Evolutionary conservation across 2,113 vertebrate genomes (phyloP).

Genomic region (Oxyruncus cristatus): DNA sequence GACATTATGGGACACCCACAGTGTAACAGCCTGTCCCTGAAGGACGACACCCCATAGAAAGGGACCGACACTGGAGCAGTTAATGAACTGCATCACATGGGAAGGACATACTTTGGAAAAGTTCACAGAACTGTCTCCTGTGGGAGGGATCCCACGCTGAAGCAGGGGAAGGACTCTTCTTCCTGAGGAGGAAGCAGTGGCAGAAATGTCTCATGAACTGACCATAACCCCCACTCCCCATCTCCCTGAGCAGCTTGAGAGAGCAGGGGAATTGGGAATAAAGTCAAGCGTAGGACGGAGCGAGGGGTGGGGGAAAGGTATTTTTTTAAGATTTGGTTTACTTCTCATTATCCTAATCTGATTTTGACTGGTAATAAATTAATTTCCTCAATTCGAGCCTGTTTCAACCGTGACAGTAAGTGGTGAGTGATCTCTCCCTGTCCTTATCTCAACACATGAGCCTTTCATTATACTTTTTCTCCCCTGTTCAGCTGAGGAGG

Average conservation of each 20-base stretch:
- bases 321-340: neutral
- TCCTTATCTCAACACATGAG: neutral
- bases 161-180: neutral
- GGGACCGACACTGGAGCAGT: neutral
- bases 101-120: neutral
- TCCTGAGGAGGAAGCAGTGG: neutral
- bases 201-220: neutral
- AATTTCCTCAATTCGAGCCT: neutral
- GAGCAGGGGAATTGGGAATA: neutral
- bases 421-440: neutral
- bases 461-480: neutral
- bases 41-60: neutral
- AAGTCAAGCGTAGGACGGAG: neutral
- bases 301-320: fast-evolving
- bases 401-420: neutral
- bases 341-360: neutral
- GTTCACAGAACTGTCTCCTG: neutral
- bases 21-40: neutral
- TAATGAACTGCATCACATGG: fast-evolving
- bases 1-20: too few species aligned
- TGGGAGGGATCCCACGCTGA: neutral
- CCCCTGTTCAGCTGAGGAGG: neutral
- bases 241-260: neutral
- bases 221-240: fast-evolving
- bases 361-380: neutral